Evolutionary conservation across 2,113 vertebrate genomes (phyloP).

Genomic region (Vireo altiloquus): DNA sequence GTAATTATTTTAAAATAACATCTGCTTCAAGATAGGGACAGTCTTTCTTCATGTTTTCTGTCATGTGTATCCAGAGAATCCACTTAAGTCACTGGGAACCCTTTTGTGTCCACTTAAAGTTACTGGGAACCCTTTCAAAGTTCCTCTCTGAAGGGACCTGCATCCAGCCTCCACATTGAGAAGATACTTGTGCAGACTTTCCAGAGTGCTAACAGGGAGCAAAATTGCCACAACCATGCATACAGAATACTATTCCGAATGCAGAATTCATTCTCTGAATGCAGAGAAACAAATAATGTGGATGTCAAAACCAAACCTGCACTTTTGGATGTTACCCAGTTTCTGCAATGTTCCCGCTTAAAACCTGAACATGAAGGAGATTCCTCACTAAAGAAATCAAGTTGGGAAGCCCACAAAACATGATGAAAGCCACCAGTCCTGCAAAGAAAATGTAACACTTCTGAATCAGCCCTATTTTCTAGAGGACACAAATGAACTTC

Average conservation of each 20-base stretch:
- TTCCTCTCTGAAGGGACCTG: not conserved
- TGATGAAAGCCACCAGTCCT: not conserved
- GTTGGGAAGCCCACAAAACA: not conserved
- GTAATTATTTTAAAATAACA: not conserved
- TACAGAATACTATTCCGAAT: not conserved
- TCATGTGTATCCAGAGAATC: not conserved
- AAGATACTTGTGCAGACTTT: not conserved
- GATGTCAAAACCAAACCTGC: not conserved
- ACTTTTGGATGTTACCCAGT: not conserved
- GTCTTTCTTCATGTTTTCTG: not conserved
- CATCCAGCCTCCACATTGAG: not conserved
- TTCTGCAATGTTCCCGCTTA: not conserved
- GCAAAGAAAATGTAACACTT: not conserved
- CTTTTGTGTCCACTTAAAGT: not conserved
- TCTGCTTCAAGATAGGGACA: not conserved
- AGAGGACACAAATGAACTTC: not conserved
- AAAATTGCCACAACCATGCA: not conserved
- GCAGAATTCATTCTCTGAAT: conserved; percentile 5
- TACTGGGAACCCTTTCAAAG: not conserved
- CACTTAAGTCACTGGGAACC: not conserved
- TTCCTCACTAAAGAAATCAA: not conserved
- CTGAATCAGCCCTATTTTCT: not conserved
- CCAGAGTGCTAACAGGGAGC: not conserved
- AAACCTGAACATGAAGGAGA: not conserved
- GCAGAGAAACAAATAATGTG: not conserved